Conservation (phyloP, 1,140 invertebrate genomes). For the Drosophila erecta region DNA sequence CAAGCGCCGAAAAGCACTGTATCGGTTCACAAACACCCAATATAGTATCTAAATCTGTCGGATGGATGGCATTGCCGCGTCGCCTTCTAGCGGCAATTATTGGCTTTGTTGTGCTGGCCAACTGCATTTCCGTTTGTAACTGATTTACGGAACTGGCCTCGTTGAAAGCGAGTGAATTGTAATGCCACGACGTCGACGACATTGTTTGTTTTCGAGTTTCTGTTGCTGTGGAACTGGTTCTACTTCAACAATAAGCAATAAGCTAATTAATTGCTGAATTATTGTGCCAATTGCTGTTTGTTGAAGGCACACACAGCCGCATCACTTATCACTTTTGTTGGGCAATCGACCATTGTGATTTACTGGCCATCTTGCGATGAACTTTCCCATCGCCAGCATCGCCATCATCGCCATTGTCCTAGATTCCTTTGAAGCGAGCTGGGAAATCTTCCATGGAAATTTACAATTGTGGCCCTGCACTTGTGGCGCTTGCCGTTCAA, state of each 20-base stretch:
- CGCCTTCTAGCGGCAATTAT: conserved; percentile 70
- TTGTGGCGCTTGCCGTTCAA: conserved; percentile 42
- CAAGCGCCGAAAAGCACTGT: conserved; percentile 10
- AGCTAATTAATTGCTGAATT: conserved; percentile 54
- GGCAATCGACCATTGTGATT: conserved; percentile 29
- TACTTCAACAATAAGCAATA: conserved; percentile 45
- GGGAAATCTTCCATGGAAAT: conserved; percentile 51
- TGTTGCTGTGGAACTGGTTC: conserved; percentile 39
- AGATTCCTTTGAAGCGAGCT: conserved; percentile 26
- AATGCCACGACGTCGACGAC: conserved; percentile 1
- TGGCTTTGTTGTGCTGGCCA: conserved; percentile 60
- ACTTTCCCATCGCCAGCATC: conserved; percentile 3
- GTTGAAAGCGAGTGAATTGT: conserved; percentile 19
- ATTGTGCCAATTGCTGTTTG: conserved; percentile 44
- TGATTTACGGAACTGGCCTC: conserved; percentile 79
- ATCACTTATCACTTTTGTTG: conserved; percentile 39
- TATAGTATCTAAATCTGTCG: conserved; percentile 30
- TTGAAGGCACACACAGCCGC: conserved; percentile 12
- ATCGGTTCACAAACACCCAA: background rate
- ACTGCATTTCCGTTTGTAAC: conserved; percentile 73
- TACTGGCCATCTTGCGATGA: conserved; percentile 24
- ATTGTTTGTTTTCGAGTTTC: conserved; percentile 6
- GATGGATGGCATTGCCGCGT: conserved; percentile 59
- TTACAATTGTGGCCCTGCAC: conserved; percentile 42
- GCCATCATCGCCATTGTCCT: conserved; percentile 50